A percentile compares a stretch with the other conserved stretches of the same genome.
Conservation (phyloP, 2,888 invertebrate genomes). For the Microctonus brassicae region DNA sequence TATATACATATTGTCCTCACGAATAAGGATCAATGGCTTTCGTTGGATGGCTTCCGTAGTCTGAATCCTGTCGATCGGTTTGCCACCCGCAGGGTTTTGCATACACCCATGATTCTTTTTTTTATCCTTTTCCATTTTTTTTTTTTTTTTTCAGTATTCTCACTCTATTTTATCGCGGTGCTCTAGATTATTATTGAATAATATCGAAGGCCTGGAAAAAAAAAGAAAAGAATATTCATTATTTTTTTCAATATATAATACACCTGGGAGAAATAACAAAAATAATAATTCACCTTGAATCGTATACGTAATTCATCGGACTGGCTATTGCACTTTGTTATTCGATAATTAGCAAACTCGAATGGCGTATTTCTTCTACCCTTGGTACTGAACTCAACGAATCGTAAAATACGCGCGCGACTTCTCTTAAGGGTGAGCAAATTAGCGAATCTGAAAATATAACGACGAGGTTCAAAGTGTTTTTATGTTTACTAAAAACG, state of each 20-base stretch:
- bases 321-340: conserved; percentile 32
- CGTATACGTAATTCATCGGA: conserved; percentile 1
- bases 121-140: not conserved
- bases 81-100: conserved; percentile 29
- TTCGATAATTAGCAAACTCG: conserved; percentile 40
- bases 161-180: too few species aligned
- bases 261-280: not conserved
- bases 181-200: too few species aligned
- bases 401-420: conserved; percentile 42
- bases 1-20: conserved; percentile 37
- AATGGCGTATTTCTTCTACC: not conserved
- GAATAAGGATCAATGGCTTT: conserved; percentile 59
- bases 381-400: conserved; percentile 40
- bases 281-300: not conserved
- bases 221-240: conserved; percentile 11
- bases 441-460: conserved; percentile 53
- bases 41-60: conserved; percentile 51
- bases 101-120: not conserved
- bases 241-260: not conserved
- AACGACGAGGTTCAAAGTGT: conserved; percentile 47
- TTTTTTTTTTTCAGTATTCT: not conserved
- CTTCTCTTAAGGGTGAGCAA: conserved; percentile 32
- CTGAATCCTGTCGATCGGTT: conserved; percentile 34
- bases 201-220: not conserved
- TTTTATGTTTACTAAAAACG: conserved; percentile 42